Conservation (phyloP, 2,888 invertebrate species). For the Caenorhabditis sp. region DNA sequence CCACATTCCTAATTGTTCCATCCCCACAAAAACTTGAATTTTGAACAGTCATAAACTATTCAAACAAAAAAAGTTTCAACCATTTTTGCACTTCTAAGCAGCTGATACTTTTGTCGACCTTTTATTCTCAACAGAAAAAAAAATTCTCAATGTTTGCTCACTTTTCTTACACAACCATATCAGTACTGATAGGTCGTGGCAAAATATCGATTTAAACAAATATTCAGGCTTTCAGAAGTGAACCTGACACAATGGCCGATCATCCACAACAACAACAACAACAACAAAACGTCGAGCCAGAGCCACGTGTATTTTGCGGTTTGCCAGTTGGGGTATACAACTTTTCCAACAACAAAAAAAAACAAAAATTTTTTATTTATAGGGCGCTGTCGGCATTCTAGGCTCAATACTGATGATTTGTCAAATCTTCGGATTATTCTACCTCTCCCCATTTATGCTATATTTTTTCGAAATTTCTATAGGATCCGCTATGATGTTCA, state of each 20-base stretch:
- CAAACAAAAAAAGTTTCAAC: background rate
- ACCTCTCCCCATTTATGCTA: slow-evolving; percentile 30
- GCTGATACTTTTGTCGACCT: background rate
- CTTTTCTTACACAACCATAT: slow-evolving; percentile 7
- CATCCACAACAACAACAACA: background rate
- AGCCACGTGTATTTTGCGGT: slow-evolving; percentile 37
- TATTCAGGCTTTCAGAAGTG: background rate
- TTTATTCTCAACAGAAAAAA: background rate
- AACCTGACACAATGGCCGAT: background rate
- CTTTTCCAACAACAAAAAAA: no score
- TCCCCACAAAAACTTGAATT: background rate
- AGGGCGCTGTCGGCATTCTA: slow-evolving; percentile 38
- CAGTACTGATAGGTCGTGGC: background rate
- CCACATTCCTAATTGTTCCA: no score
- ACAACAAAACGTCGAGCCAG: slow-evolving; percentile 17
- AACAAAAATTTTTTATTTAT: slow-evolving; percentile 1
- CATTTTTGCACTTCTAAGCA: slow-evolving; percentile 3
- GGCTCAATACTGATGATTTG: slow-evolving; percentile 40
- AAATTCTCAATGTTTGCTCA: slow-evolving; percentile 21
- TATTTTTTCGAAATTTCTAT: slow-evolving; percentile 39
- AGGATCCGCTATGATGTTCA: slow-evolving; percentile 40
- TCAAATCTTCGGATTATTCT: slow-evolving; percentile 37
- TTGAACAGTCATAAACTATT: background rate
- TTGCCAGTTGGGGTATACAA: slow-evolving; percentile 33
- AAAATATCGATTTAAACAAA: background rate